Conservation (phyloP, 2,113 vertebrate genomes). For the Cardinalis cardinalis region DNA sequence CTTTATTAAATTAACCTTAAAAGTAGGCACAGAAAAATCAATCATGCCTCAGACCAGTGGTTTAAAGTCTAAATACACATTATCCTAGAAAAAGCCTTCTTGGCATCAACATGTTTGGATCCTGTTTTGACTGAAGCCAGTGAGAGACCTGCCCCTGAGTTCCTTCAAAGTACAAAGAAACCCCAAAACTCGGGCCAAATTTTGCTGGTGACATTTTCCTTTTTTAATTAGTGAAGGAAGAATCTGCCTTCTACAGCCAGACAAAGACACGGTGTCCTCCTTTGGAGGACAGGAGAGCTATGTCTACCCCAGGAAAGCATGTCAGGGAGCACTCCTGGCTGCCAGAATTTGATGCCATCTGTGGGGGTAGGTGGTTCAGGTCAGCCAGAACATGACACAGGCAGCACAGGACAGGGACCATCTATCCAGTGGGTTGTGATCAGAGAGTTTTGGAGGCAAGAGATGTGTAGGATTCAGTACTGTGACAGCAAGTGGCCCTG, state of each 20-base stretch:
- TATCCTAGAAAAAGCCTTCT: not conserved
- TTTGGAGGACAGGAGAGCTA: not conserved
- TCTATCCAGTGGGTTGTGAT: not conserved
- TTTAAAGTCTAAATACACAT: not conserved
- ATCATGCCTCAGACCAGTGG: not conserved
- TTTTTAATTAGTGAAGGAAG: not conserved
- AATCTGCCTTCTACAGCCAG: not conserved
- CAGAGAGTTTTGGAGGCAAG: not conserved
- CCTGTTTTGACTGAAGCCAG: not conserved
- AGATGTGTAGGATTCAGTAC: not conserved
- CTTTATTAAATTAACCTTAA: not conserved
- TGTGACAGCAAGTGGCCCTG: not conserved
- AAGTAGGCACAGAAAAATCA: not conserved
- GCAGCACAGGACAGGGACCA: not conserved
- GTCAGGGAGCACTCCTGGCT: not conserved
- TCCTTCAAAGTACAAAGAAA: not conserved
- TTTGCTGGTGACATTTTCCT: not conserved
- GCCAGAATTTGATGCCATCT: not conserved
- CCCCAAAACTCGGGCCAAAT: rapidly evolving
- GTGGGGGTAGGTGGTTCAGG: not conserved
- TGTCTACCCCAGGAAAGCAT: not conserved
- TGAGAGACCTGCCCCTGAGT: not conserved
- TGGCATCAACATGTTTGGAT: not conserved
- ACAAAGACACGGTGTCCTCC: not conserved
- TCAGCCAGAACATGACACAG: not conserved